phyloP scores from a whole-genome alignment of 2,888 invertebrate genomes.

The Trachelus iudaicus region DNA sequence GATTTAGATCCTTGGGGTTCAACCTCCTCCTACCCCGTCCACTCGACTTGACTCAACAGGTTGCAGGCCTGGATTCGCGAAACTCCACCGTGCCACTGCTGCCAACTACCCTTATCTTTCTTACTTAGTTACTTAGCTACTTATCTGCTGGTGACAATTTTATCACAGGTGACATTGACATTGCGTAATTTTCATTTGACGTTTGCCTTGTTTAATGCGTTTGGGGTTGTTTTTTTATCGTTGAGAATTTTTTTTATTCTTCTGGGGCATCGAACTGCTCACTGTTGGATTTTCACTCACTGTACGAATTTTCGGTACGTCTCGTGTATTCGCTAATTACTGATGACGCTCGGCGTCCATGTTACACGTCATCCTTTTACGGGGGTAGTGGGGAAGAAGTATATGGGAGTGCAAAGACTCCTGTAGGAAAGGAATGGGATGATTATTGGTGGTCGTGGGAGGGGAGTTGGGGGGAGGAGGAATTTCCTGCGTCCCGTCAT shows the following conservation, averaged over 20 bases:
- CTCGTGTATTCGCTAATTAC: neutral
- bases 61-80: conserved; percentile 34
- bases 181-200: neutral
- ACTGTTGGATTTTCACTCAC: too few species aligned
- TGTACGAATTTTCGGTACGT: neutral
- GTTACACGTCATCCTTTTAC: neutral
- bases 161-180: neutral
- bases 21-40: neutral
- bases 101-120: neutral
- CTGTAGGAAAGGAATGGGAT: neutral
- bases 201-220: neutral
- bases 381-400: neutral
- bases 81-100: neutral
- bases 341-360: neutral
- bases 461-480: neutral
- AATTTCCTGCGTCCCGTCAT: conserved; percentile 29
- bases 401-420: neutral
- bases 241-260: neutral
- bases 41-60: conserved; percentile 43
- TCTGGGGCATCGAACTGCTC: neutral
- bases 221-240: neutral
- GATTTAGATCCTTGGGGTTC: neutral
- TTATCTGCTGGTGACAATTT: neutral
- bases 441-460: neutral
- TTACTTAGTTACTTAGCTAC: neutral